These are phyloP conservation scores for Beris morrisii DNA, from an alignment of 2,888 invertebrate species.

Conservation along the genomic window DNA sequence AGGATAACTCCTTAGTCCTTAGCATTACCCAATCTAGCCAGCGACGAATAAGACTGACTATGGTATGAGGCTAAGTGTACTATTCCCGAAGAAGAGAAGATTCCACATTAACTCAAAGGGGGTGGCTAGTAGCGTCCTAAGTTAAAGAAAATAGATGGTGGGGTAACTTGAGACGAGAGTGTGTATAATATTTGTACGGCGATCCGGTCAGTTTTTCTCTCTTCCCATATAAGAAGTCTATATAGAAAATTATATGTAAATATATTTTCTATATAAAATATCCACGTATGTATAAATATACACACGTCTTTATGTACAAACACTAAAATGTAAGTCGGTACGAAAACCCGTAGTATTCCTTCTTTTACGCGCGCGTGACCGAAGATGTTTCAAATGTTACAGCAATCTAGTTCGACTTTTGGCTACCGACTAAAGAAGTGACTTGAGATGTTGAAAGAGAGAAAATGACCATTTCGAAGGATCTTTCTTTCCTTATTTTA, in stretches of 20 bases:
- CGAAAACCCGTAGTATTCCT: conserved; percentile 26
- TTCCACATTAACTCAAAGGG: conserved; percentile 37
- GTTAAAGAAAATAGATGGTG: conserved; percentile 39
- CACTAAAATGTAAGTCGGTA: conserved; percentile 34
- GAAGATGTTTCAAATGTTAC: conserved; percentile 39
- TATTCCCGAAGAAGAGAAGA: conserved; percentile 32
- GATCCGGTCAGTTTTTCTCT: conserved; percentile 40
- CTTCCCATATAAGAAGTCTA: conserved; percentile 34
- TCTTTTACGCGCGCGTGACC: conserved; percentile 42
- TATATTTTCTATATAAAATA: conserved; percentile 32
- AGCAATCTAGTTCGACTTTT: conserved; percentile 42
- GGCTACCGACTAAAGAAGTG: conserved; percentile 41
- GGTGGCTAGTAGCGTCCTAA: conserved; percentile 30
- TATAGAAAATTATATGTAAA: conserved; percentile 28
- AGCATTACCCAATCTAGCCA: conserved; percentile 31
- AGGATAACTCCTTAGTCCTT: conserved; percentile 43
- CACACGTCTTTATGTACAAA: conserved; percentile 35
- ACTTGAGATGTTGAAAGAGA: conserved; percentile 39
- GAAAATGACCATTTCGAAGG: conserved; percentile 28
- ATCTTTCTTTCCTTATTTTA: conserved; percentile 37
- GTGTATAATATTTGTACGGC: conserved; percentile 30
- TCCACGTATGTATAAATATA: conserved; percentile 33
- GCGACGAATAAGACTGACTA: conserved; percentile 24
- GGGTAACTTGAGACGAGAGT: conserved; percentile 41
- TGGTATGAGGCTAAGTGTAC: conserved; percentile 34